Evolutionary conservation across 2,888 invertebrate genomes (phyloP), one percentile per base, ranked within the genome.

Genomic region (Caenorhabditis sp.): DNA sequence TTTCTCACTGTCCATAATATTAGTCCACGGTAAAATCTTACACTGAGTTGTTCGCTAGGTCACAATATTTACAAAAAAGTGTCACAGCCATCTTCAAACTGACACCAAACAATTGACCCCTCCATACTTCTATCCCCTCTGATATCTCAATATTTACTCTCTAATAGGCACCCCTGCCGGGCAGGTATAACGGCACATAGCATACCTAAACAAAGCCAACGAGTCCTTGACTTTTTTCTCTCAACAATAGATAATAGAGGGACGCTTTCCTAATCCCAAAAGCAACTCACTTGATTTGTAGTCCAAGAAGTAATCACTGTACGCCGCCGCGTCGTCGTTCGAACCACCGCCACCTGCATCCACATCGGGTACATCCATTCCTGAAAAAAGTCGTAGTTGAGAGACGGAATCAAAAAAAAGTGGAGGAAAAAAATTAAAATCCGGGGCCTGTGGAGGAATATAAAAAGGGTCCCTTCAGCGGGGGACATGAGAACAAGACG

Each of bases 291-390:
- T 82, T 70, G 86, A 85, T 73, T 86, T 84, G 77, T 88, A 89
- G 74, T 89, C 88, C 47, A 88, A 58, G 81, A 90, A 90, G 44
- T 89, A 90, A 69, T 90, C 90, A 72, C 86, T 86, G 80, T 90
- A 89, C 10, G 87, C 86, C 22, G 87, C 86, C 19, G 61, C 70
- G n/a, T 59, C 64, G 12, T 35, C 47, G 16, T 49, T 61, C 12
- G 68, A 38, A 54, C 54, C 63, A 3, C n/a, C 44, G n/a, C 75
- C 73, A 51, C 49, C 63, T 2, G 10, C 41, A 22, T 80, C 76
- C 12, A 72, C 79, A 56, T 76, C 77, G 8, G 73, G 82, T 35
- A 56, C 26, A 26, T 82, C 75, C 59, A 47, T 59, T 28, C 44
- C 14, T 6, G 19, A 47, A 54, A 10, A 31, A 24, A 2, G 44